Evolutionary conservation across 1,140 invertebrate species (phyloP).

Genomic region (Amphibalanus amphitrite): DNA sequence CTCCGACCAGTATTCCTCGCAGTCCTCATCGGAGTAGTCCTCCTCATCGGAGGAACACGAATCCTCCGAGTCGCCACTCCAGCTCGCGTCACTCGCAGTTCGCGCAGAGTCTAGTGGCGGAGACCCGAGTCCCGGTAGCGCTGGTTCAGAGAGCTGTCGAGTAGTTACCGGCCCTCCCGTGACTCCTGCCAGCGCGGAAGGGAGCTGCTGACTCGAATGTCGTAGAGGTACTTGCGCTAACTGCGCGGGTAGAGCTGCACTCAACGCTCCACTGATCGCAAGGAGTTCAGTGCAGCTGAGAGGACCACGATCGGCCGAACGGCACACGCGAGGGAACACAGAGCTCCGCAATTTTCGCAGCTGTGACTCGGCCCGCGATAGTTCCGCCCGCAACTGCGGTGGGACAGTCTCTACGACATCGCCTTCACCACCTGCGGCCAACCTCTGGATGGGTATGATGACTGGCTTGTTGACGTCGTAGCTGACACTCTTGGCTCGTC

Average conservation of each 20-base stretch:
- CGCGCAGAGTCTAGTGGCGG: background rate
- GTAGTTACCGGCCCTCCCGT: background rate
- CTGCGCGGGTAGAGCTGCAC: slow-evolving; percentile 74
- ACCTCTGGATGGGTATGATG: slow-evolving; percentile 20
- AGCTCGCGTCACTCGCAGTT: slow-evolving; percentile 12
- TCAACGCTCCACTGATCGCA: slow-evolving; percentile 71
- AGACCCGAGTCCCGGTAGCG: background rate
- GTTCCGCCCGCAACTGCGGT: background rate
- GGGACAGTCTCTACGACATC: background rate
- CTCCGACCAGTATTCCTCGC: slow-evolving; percentile 21
- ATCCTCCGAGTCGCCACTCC: slow-evolving; percentile 9
- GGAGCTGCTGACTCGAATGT: no score
- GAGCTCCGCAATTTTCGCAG: slow-evolving; percentile 14
- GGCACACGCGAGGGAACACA: slow-evolving; percentile 3
- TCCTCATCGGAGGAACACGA: slow-evolving; percentile 15
- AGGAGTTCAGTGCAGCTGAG: slow-evolving; percentile 84
- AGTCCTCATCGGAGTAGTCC: slow-evolving; percentile 18
- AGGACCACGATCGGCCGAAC: background rate
- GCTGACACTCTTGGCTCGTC: slow-evolving; percentile 7
- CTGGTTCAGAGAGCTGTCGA: background rate
- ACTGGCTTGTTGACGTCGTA: slow-evolving; percentile 6
- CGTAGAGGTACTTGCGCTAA: slow-evolving; percentile 25
- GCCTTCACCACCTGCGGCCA: background rate
- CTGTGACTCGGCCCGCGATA: background rate
- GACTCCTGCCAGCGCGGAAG: background rate